Evolutionary conservation across 2,797 vertebrate genomes (phyloP).

Genomic region (Pseudomugil tenellus): DNA sequence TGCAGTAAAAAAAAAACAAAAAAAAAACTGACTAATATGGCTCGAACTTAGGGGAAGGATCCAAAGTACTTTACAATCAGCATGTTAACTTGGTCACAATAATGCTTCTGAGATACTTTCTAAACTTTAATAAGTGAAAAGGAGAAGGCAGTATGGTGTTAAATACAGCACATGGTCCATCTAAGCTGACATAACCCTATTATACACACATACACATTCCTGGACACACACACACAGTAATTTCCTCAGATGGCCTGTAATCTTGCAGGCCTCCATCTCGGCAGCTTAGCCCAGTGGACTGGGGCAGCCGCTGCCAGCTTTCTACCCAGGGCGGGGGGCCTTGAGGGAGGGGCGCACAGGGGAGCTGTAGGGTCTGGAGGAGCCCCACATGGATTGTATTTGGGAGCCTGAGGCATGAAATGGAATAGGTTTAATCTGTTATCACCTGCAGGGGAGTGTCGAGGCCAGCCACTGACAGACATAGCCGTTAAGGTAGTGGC

Average conservation of each 20-base stretch:
- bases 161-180: conserved; percentile 72
- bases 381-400: conserved; percentile 81
- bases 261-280: conserved; percentile 78
- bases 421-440: conserved; percentile 87
- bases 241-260: conserved; percentile 79
- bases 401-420: conserved; percentile 84
- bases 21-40: conserved; percentile 4
- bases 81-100: conserved; percentile 60
- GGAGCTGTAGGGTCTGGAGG: conserved; percentile 67
- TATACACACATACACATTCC: conserved; percentile 72
- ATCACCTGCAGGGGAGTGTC: conserved; percentile 81
- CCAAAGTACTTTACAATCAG: conserved; percentile 52
- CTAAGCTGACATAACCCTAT: conserved; percentile 80
- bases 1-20: conserved; percentile 10
- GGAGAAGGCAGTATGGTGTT: conserved; percentile 70
- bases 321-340: conserved; percentile 63
- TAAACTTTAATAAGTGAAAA: conserved; percentile 75
- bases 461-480: conserved; percentile 69
- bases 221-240: conserved; percentile 71
- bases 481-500: conserved; percentile 54
- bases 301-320: conserved; percentile 73
- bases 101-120: conserved; percentile 70
- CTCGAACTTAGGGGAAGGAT: conserved; percentile 29
- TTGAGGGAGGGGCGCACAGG: conserved; percentile 41
- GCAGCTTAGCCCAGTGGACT: conserved; percentile 80